Evolutionary conservation across 2,113 vertebrate species (phyloP), one percentile per base, ranked within the genome.

Genomic region (Nothoprocta perdicaria): DNA sequence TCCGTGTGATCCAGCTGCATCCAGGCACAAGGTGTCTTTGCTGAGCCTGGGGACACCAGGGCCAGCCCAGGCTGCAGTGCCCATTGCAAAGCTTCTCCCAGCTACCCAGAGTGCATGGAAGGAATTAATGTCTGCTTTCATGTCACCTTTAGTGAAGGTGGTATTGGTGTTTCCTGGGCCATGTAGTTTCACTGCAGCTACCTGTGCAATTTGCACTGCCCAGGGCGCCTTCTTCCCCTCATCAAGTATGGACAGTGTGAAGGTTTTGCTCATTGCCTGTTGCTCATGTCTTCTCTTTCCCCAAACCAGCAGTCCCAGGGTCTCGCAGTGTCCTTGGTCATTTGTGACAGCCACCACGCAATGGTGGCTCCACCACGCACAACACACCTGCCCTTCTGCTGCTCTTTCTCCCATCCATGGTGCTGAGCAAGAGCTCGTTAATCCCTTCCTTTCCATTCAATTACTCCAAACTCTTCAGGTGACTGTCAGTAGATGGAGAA

Each of bases 181-280:
- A 57, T 31, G 29, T 27, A 11, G 15, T 31, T 17, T 57, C 29
- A 31, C 53, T 31, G 53, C 53, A 31, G 27, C 53, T 29, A 29
- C 26, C 7, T 55, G 53, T 55, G 53, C 53, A 31, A 4, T 57
- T 57, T 57, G 53, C 29, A 31, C 52, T 27, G 52, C 29, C 53
- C 29, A 27, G 27, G 27, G 29, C 18, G 29, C 53, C 53, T 29
- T 55, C 27, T 55, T 55, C 29, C 53, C 53, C 53, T 57, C 27
- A 57, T 57, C 53, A 31, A 10, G 15, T 27, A 57, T 17, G 27
- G 17, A 57, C 12, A 57, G 53, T 2, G 6, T 33, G 27, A 72
- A 63, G 10, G 2, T 5, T 48, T 48, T 48, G 48, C 19, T 48
- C 35, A 74, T 4, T 0, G 1, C 38, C 58, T 8, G 6, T 2